A percentile compares a stretch with the other conserved stretches of the same genome.
These are phyloP conservation scores for Watersipora subatra DNA, from an alignment of 1,140 invertebrate species.

Conservation along the genomic window DNA sequence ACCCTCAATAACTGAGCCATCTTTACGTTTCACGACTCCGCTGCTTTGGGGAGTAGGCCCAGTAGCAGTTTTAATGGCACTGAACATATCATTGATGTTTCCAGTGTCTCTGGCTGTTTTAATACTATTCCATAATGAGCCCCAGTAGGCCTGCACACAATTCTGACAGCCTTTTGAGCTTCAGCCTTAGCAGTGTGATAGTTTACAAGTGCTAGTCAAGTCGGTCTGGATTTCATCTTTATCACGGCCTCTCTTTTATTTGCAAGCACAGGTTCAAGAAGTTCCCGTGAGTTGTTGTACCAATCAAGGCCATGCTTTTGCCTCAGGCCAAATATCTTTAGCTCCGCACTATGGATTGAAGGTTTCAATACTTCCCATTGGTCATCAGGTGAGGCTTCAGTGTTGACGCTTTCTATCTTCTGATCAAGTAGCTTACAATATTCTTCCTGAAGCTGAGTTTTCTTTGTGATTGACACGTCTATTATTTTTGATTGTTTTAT, in stretches of 20 bases:
- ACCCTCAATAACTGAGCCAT: no score
- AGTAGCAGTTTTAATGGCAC: no score
- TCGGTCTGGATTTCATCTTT: not conserved
- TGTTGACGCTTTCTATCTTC: not conserved
- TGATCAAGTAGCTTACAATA: not conserved
- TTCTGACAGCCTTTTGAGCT: not conserved
- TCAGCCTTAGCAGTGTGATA: not conserved
- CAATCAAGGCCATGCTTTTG: not conserved
- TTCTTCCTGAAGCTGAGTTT: not conserved
- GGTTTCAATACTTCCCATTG: not conserved
- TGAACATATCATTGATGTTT: no score
- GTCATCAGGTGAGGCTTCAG: not conserved
- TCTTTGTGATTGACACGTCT: not conserved
- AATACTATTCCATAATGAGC: no score
- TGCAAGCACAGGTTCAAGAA: not conserved
- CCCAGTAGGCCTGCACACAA: not conserved
- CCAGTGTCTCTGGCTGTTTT: no score
- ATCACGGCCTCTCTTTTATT: not conserved
- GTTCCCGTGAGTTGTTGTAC: not conserved
- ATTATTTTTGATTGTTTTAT: not conserved
- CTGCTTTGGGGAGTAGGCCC: no score
- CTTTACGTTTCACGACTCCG: no score
- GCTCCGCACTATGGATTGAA: not conserved
- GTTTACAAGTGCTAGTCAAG: not conserved
- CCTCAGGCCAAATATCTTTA: not conserved